Evolutionary conservation across 2,888 invertebrate species (phyloP).

Genomic region (Pocota personata): DNA sequence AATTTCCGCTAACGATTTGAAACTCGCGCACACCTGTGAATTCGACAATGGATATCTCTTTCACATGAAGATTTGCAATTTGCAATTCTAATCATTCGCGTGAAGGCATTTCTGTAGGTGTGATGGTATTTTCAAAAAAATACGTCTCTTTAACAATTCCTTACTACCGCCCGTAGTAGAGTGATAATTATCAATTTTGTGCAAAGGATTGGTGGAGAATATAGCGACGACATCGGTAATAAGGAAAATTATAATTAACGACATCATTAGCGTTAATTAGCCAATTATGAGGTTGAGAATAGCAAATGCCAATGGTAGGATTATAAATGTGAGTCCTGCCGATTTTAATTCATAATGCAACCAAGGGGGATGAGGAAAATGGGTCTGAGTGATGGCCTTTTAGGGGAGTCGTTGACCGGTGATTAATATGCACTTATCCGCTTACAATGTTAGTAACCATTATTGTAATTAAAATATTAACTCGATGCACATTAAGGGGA

Average conservation of each 20-base stretch:
- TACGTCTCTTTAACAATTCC: background rate
- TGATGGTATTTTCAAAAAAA: constrained; percentile 33
- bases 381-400: background rate
- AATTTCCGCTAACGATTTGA: constrained; percentile 46
- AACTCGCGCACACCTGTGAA: constrained; percentile 14
- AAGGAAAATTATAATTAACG: constrained; percentile 64
- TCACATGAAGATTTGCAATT: constrained; percentile 38
- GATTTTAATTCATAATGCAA: constrained; percentile 26
- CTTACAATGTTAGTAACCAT: background rate
- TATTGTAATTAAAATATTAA: background rate
- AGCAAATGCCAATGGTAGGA: constrained; percentile 41
- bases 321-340: constrained; percentile 36
- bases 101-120: constrained; percentile 15
- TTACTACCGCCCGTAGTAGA: background rate
- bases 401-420: background rate
- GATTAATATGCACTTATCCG: constrained; percentile 19
- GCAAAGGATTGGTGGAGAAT: background rate
- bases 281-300: constrained; percentile 39
- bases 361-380: background rate
- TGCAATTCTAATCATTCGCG: constrained; percentile 54
- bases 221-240: constrained; percentile 40
- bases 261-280: constrained; percentile 56
- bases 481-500: background rate
- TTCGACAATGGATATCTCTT: constrained; percentile 10
- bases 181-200: constrained; percentile 19